Evolutionary conservation across 2,888 invertebrate genomes (phyloP), one percentile per base, ranked within the genome.

Genomic region (Nemotelus pantherinus): DNA sequence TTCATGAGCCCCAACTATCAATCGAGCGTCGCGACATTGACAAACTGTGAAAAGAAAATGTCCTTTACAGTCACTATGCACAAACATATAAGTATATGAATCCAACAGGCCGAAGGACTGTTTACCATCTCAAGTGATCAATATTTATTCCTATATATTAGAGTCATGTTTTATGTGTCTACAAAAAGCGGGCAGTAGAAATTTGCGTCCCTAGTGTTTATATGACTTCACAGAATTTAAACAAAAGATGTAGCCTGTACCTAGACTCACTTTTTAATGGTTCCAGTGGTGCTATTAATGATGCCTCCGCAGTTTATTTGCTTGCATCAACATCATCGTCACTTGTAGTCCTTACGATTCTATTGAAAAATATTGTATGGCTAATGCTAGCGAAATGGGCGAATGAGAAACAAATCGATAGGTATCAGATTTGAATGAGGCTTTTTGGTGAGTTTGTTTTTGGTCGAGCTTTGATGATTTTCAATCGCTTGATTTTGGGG

Each of bases 241-340:
- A 63, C 43, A 43, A 63, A 63, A 63, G 25, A 57, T 4, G 41
- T 43, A 4, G 43, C 43, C 7, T 7, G 63, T 63, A 43, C 25
- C 39, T 63, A 63, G 43, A 63, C 5, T 63, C 39, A 63, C 63
- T 63, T 63, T 63, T 63, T 63, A 63, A 63, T 63, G 63, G 63
- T 43, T 63, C 25, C 25, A 25, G 25, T 25, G 25, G 25, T 25
- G 25, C 25, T 25, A 25, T 25, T 25, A 25, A 25, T 25, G 25
- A 25, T 25, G 25, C 25, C 25, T 25, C 25, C 25, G 25, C 25
- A 25, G 25, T 25, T 25, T 25, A 25, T 25, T 25, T 25, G 25
- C 25, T 25, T 25, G 25, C 25, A 25, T 25, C 25, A 25, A 25
- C 25, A 25, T 25, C 25, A 25, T 25, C 25, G 25, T 25, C 25